Percentiles rank a stretch among this genome's conserved stretches.
Conservation (phyloP, 2,113 vertebrate genomes). For the Macroglossus sobrinus region DNA sequence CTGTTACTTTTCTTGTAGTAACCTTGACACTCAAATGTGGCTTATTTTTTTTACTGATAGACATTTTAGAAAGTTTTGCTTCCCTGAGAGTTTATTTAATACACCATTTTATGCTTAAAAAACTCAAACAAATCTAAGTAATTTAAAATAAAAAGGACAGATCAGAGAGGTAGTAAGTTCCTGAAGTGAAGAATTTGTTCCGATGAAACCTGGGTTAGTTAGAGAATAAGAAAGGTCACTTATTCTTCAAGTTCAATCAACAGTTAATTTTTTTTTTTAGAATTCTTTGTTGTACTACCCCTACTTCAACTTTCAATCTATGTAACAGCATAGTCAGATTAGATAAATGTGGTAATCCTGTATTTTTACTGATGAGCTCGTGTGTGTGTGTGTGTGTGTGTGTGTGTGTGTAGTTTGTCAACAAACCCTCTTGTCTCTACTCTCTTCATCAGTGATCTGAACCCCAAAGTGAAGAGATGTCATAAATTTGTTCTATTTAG, state of each 20-base stretch:
- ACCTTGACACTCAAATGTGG: not conserved
- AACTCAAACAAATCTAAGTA: not conserved
- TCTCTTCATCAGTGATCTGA: not conserved
- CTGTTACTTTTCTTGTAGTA: not conserved
- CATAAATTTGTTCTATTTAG: not conserved
- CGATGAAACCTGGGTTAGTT: not conserved
- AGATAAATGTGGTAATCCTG: not conserved
- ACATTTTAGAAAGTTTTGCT: not conserved
- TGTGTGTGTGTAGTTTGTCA: not conserved
- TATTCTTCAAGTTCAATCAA: not conserved
- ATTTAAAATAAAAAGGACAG: not conserved
- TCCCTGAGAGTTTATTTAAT: not conserved
- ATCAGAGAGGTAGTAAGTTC: not conserved
- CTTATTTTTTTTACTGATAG: not conserved
- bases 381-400: not conserved
- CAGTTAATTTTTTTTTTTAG: not conserved
- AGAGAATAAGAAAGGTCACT: not conserved
- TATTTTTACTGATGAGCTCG: not conserved
- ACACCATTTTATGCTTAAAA: not conserved
- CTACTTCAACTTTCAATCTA: not conserved
- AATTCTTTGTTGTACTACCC: not conserved
- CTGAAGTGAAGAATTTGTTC: not conserved
- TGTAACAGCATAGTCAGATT: not conserved
- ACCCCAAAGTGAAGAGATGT: not conserved
- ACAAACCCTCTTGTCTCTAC: not conserved